These are phyloP conservation scores for Numenius arquata DNA, from an alignment of 2,113 vertebrate species.

Conservation along the genomic window DNA sequence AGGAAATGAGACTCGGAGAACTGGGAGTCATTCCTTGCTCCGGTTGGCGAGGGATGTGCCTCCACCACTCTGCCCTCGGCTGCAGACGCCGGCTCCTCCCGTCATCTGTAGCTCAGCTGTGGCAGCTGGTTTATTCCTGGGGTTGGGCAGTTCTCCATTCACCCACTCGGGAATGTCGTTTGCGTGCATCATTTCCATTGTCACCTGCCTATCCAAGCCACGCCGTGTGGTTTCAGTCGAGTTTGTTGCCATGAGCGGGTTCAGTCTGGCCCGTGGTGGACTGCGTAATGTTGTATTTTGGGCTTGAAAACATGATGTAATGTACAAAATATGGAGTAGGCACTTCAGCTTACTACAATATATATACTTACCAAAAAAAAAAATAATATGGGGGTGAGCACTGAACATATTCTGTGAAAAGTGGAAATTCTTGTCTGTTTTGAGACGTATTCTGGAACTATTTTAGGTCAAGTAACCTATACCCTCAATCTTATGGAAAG, in stretches of 20 bases:
- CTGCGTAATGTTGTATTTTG: neutral
- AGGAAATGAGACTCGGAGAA: neutral
- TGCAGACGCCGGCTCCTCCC: neutral
- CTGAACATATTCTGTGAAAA: neutral
- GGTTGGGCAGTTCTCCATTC: neutral
- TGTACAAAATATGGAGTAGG: neutral
- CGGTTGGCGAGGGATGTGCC: neutral
- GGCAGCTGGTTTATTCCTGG: neutral
- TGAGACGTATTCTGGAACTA: neutral
- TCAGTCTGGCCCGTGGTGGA: neutral
- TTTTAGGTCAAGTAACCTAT: neutral
- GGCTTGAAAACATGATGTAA: slow-evolving; percentile 1
- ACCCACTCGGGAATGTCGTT: neutral
- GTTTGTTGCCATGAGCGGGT: neutral
- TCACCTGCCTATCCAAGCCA: neutral
- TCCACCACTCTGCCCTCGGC: neutral
- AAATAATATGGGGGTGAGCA: neutral
- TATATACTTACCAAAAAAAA: neutral
- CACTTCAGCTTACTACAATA: neutral
- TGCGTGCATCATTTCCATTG: neutral
- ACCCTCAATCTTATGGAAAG: neutral
- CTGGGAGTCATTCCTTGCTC: neutral
- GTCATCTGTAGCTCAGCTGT: neutral
- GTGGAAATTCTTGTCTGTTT: neutral
- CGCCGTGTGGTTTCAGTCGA: neutral